Evolutionary conservation across 2,888 invertebrate species (phyloP).

Genomic region (Harpagoxenus sublaevis): DNA sequence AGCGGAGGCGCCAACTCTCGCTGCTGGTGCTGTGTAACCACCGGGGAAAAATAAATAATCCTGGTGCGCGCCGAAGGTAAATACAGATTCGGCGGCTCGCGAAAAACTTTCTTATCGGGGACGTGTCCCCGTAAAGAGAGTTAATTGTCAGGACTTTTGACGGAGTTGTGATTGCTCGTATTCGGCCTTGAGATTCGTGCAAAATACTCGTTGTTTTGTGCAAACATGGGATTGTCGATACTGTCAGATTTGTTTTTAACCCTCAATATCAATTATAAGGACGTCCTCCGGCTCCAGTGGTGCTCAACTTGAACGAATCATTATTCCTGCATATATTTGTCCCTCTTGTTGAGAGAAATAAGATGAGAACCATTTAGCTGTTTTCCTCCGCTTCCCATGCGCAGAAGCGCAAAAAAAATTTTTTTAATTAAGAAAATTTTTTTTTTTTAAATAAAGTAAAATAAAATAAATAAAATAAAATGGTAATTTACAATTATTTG

Average conservation of each 20-base stretch:
- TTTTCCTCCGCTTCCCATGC: too few relatives aligned
- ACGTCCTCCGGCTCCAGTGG: too few relatives aligned
- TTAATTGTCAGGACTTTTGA: slow-evolving; percentile 43
- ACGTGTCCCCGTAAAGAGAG: slow-evolving; percentile 34
- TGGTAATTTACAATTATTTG: too few relatives aligned
- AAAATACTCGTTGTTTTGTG: slow-evolving; percentile 6
- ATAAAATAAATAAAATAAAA: too few relatives aligned
- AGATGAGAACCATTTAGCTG: too few relatives aligned
- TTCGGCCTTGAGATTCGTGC: not conserved
- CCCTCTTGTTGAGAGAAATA: too few relatives aligned
- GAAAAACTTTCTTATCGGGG: slow-evolving; percentile 48
- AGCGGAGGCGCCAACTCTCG: not conserved
- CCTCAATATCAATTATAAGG: not conserved
- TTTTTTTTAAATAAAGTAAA: too few relatives aligned
- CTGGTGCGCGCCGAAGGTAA: slow-evolving; percentile 41
- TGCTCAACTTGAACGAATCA: too few relatives aligned
- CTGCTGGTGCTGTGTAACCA: slow-evolving; percentile 39
- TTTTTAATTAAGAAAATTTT: too few relatives aligned
- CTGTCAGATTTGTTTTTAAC: not conserved
- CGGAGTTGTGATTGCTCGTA: slow-evolving; percentile 28
- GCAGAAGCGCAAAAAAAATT: too few relatives aligned
- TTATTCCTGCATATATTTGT: too few relatives aligned
- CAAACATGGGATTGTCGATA: not conserved
- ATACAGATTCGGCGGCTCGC: slow-evolving; percentile 46
- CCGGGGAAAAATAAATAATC: slow-evolving; percentile 54